Conservation (phyloP, 2,888 invertebrate genomes). For the Napeogenes inachia region DNA sequence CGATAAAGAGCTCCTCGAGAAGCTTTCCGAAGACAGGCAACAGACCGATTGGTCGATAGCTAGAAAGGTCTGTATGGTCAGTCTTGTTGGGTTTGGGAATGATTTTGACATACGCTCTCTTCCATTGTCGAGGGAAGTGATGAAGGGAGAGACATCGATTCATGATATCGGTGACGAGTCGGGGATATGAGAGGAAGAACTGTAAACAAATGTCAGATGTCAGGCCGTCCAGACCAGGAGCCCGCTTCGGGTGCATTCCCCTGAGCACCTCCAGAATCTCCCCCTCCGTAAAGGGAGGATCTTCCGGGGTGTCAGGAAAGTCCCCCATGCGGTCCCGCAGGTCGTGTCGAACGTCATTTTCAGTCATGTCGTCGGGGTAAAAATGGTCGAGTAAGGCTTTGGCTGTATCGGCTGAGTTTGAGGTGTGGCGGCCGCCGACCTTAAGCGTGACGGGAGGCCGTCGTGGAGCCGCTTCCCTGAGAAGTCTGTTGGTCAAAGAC, state of each 20-base stretch:
- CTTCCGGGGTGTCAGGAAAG: conserved; percentile 20
- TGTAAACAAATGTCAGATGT: conserved; percentile 1
- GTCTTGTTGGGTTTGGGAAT: conserved; percentile 34
- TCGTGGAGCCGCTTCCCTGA: conserved; percentile 2
- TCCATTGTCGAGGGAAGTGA: conserved; percentile 3
- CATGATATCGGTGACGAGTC: conserved; percentile 1
- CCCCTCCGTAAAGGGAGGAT: conserved; percentile 3
- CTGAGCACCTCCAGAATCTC: neutral
- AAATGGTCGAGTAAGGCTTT: no score
- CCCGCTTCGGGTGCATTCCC: neutral
- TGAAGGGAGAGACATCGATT: conserved; percentile 4
- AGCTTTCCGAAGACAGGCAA: no score
- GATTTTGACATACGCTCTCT: conserved; percentile 24
- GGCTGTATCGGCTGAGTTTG: neutral
- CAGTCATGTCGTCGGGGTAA: neutral
- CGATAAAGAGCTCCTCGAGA: no score
- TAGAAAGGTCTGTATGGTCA: conserved; percentile 11
- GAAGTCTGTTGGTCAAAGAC: no score
- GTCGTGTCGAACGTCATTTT: conserved; percentile 13
- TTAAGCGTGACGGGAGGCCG: conserved; percentile 8
- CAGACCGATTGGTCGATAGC: conserved; percentile 10
- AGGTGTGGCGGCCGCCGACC: neutral
- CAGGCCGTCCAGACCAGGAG: neutral
- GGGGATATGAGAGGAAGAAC: neutral
- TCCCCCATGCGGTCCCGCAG: neutral